Conservation (phyloP, 2,797 vertebrate genomes). For the Helostoma temminkii region DNA sequence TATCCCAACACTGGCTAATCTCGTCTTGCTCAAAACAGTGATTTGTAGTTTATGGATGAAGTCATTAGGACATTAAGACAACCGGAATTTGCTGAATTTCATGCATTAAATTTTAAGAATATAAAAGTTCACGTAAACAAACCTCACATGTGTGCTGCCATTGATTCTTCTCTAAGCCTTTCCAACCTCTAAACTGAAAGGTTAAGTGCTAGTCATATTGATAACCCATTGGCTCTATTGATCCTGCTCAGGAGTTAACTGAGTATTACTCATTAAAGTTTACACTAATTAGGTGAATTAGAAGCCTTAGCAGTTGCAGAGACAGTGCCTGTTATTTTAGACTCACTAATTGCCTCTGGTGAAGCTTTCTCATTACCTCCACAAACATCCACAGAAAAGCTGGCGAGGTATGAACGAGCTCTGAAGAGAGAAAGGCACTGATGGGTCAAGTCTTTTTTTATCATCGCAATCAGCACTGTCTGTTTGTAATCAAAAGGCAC, state of each 20-base stretch:
- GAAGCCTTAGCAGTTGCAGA: constrained; percentile 25
- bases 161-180: constrained; percentile 29
- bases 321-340: constrained; percentile 49
- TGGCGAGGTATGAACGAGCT: constrained; percentile 24
- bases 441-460: constrained; percentile 60
- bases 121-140: not conserved
- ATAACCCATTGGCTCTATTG: constrained; percentile 60
- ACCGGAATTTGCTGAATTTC: constrained; percentile 6
- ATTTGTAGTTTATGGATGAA: too few relatives aligned
- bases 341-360: constrained; percentile 63
- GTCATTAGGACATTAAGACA: too few relatives aligned
- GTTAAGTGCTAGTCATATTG: constrained; percentile 64
- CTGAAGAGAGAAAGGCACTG: constrained; percentile 21
- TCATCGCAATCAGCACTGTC: constrained; percentile 56
- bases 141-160: constrained; percentile 10
- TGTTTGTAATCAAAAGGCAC: constrained; percentile 65
- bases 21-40: too few relatives aligned
- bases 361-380: constrained; percentile 65
- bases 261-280: constrained; percentile 62
- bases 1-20: too few relatives aligned
- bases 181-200: constrained; percentile 45
- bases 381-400: constrained; percentile 47
- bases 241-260: constrained; percentile 68
- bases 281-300: constrained; percentile 64
- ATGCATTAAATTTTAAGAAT: not conserved